Base-by-base conservation (phyloP, 2,797 vertebrate genomes). In the Amphiprion clarkii region DNA sequence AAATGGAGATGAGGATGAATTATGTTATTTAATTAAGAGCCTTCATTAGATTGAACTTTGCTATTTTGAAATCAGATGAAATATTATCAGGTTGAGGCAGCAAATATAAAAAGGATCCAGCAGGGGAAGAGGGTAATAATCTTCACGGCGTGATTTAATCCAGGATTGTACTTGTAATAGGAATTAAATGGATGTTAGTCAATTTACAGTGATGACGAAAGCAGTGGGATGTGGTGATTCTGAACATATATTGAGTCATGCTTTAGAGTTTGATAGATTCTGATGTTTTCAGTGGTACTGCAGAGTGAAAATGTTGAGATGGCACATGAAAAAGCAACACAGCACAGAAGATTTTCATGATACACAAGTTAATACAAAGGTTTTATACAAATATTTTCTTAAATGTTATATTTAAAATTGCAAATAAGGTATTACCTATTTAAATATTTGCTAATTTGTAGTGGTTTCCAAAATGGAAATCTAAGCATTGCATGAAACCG, bases 31-130 rank as follows among this genome's bases (percentile, higher is more conserved):
- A 19, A 64, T 51, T 64, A 27, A 48, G 40, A 17, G 42, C 48
- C 29, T 27, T 58, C 3, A 69, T 39, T 17, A 9, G 39, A 52
- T 21, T 69, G 36, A 56, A 40, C 42, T 7, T 2, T 31, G 5
- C 40, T 60, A 68, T 67, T 42, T 67, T n/a, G 70, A 65, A 19
- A 65, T 67, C 23, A 40, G 19, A 57, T 42, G 12, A 36, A 60
- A 40, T 7, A 23, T 42, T 42, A 39, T 54, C 36, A 14, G 48
- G 11, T 53, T 58, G 55, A 10, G 29, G 53, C 44, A 69, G 39
- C 9, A 31, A 33, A 48, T 53, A 6, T 49, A 31, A 57, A 65
- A 53, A 3, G 13, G n/a, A 40, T 31, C 44, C 25, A 31, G 16
- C 14, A 8, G 48, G 1, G 6, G 23, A 23, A 33, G 25, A 52